Conservation (phyloP, 2,888 invertebrate genomes). For the Polymixis lichenea region DNA sequence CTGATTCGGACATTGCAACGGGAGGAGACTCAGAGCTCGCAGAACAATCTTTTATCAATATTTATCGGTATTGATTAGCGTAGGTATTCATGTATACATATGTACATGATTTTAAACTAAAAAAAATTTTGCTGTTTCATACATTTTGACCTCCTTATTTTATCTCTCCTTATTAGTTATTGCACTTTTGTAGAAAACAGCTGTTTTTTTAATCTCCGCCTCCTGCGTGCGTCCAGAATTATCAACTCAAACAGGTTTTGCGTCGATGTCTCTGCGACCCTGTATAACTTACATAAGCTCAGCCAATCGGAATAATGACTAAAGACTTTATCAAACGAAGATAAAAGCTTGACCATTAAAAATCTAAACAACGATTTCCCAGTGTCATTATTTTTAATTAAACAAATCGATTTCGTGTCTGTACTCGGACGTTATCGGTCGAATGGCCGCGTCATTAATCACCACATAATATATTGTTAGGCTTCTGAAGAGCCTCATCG, state of each 20-base stretch:
- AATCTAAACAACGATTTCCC: constrained; percentile 13
- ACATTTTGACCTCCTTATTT: too few species aligned
- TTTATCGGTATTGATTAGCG: not conserved
- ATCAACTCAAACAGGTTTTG: too few species aligned
- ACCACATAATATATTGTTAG: constrained; percentile 67
- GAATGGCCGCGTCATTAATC: constrained; percentile 73
- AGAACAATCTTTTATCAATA: not conserved
- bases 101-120: too few species aligned
- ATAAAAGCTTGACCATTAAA: constrained; percentile 24
- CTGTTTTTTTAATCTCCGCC: too few species aligned
- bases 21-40: too few species aligned
- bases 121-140: too few species aligned
- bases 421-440: constrained; percentile 66
- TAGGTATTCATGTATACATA: too few species aligned
- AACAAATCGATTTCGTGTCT: constrained; percentile 72
- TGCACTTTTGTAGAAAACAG: too few species aligned
- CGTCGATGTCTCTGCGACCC: too few species aligned
- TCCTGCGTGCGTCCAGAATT: too few species aligned
- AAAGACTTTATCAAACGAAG: not conserved
- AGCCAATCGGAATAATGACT: not conserved
- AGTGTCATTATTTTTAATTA: constrained; percentile 77
- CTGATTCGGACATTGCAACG: not conserved
- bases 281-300: not conserved
- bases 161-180: too few species aligned
- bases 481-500: constrained; percentile 58